Base-by-base conservation (phyloP, 1,140 invertebrate species). In the Drosophila seguyi region DNA sequence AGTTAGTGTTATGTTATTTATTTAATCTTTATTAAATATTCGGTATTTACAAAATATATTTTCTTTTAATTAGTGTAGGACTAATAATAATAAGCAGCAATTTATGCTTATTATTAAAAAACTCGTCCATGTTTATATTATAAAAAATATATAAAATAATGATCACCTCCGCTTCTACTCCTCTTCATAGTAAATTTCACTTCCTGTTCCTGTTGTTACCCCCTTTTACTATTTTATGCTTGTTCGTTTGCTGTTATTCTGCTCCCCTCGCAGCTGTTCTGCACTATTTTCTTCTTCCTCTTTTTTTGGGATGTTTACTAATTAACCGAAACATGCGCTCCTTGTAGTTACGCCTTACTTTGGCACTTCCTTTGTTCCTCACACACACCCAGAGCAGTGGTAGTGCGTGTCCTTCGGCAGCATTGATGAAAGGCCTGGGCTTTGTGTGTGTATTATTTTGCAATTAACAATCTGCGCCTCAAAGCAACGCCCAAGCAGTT, bases 261-360 rank as follows among this genome's bases (percentile, higher is more conserved):
- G 47, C 45, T 31, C 29, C 50, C 41, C 10, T 55, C 16, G 36
- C 69, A 72, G 50, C 69, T 73, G 69, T 31, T 58, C 25, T 27
- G 38, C 41, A 65, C 36, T 59, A 63, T 58, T 60, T 55, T 55
- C 34, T 55, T 38, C 7, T 25, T 25, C 7, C 4, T 25, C 2
- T 45, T 69, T 61, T 62, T 58, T 63, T 58, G 45, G 57, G 72
- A 56, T 87, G 69, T 68, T 86, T 82, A 90, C 84, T 88, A 88
- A 88, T 88, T 90, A 88, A 88, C 85, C 85, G 84, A 88, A 88
- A 88, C 84, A 88, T 84, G 81, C 76, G 80, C 84, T 87, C 45
- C 84, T 80, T 77, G 76, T 87, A 80, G 75, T 80, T 80, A 80
- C 85, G 84, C 73, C 84, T 80, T 80, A 83, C 42, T 77, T 78